These are phyloP conservation scores for Stegophylla sp. DNA, from an alignment of 2,888 invertebrate genomes.

Conservation along the genomic window DNA sequence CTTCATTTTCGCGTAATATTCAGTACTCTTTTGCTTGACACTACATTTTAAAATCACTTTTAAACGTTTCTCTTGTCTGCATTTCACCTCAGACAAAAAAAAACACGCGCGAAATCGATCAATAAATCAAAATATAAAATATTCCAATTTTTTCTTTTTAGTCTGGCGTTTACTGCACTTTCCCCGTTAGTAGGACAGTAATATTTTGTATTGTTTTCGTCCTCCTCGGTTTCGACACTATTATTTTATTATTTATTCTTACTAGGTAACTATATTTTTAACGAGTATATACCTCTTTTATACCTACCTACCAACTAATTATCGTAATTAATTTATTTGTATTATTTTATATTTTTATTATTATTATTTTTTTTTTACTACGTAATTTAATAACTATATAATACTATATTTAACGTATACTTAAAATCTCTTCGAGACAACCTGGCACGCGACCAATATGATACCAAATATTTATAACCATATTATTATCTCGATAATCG, in stretches of 20 bases:
- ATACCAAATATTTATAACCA: not conserved
- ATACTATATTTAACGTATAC: not conserved
- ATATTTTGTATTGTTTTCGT: too few species aligned
- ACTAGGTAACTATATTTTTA: not conserved
- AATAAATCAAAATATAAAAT: too few species aligned
- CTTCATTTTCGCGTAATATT: too few species aligned
- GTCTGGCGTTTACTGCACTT: not conserved
- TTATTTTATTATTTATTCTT: not conserved
- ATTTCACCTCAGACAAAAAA: too few species aligned
- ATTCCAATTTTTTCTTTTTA: not conserved
- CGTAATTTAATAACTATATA: slow-evolving; percentile 15
- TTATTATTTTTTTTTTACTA: not conserved
- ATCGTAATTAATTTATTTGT: slow-evolving; percentile 25
- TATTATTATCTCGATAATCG: not conserved
- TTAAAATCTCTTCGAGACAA: not conserved
- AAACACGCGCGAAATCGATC: too few species aligned
- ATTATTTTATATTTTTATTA: not conserved
- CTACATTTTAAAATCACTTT: too few species aligned
- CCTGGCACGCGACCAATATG: too few species aligned
- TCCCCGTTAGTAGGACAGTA: too few species aligned
- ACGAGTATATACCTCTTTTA: not conserved
- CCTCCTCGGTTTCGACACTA: not conserved
- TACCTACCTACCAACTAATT: slow-evolving; percentile 21
- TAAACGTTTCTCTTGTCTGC: too few species aligned
- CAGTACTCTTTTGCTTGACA: too few species aligned